Conservation (phyloP, 1,140 invertebrate species). For the Meloidogyne exigua region DNA sequence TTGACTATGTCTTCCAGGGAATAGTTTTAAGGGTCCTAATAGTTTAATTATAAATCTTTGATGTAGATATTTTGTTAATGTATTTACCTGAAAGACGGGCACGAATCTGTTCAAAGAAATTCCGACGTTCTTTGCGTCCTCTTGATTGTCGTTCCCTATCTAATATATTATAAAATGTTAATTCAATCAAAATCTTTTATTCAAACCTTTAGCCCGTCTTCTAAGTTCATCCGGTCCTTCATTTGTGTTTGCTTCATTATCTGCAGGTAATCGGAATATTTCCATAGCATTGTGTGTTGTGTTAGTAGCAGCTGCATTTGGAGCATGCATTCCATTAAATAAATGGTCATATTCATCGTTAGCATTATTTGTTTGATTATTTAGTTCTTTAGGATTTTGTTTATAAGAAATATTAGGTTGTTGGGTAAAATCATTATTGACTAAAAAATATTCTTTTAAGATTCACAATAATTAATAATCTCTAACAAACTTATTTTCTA, state of each 20-base stretch:
- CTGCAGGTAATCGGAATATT: constrained; percentile 15
- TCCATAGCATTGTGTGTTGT: constrained; percentile 12
- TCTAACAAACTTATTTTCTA: no score
- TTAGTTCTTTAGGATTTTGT: neutral
- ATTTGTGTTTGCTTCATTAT: neutral
- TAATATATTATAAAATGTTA: neutral
- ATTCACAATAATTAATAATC: no score
- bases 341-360: constrained; percentile 15
- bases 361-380: neutral
- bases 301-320: neutral
- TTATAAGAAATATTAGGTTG: neutral
- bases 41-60: neutral
- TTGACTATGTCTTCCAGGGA: constrained; percentile 12
- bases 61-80: neutral
- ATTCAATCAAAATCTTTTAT: neutral
- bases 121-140: neutral
- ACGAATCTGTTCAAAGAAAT: constrained; percentile 22
- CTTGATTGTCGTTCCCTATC: constrained; percentile 8
- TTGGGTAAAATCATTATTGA: neutral
- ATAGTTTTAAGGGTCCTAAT: constrained; percentile 6
- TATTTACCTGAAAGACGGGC: constrained; percentile 13
- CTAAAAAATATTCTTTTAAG: no score
- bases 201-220: constrained; percentile 4
- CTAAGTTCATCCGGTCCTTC: constrained; percentile 9
- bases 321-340: constrained; percentile 7